Conservation (phyloP, 2,888 invertebrate genomes). For the Scrobipalpa costella region DNA sequence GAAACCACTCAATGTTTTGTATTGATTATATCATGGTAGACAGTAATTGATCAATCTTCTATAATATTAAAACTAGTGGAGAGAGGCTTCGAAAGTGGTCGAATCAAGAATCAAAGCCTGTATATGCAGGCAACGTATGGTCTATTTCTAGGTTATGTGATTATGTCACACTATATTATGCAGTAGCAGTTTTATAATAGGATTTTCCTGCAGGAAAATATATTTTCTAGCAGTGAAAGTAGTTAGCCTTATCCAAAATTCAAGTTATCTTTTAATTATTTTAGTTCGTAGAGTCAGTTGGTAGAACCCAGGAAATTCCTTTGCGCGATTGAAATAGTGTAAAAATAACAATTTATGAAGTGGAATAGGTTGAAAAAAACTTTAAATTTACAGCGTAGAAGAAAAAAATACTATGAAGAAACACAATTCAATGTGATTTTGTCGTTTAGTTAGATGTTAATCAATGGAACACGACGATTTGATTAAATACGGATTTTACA, state of each 20-base stretch:
- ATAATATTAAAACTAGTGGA: constrained; percentile 16
- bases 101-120: not conserved
- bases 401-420: not conserved
- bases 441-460: not conserved
- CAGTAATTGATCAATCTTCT: constrained; percentile 21
- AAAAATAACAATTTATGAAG: too few species aligned
- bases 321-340: too few species aligned
- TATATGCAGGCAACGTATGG: not conserved
- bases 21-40: constrained; percentile 21
- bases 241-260: not conserved
- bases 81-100: constrained; percentile 16
- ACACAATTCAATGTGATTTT: not conserved
- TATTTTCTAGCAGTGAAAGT: not conserved
- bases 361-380: too few species aligned
- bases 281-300: too few species aligned
- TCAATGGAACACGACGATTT: not conserved
- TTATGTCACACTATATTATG: not conserved
- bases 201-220: not conserved
- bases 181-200: not conserved
- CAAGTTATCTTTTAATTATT: not conserved
- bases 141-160: not conserved
- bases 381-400: not conserved
- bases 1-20: not conserved
- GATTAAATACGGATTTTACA: not conserved
- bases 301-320: too few species aligned